Percentiles rank a stretch among this genome's conserved stretches.
Conservation (phyloP, 2,113 vertebrate genomes). For the Cardinalis cardinalis region DNA sequence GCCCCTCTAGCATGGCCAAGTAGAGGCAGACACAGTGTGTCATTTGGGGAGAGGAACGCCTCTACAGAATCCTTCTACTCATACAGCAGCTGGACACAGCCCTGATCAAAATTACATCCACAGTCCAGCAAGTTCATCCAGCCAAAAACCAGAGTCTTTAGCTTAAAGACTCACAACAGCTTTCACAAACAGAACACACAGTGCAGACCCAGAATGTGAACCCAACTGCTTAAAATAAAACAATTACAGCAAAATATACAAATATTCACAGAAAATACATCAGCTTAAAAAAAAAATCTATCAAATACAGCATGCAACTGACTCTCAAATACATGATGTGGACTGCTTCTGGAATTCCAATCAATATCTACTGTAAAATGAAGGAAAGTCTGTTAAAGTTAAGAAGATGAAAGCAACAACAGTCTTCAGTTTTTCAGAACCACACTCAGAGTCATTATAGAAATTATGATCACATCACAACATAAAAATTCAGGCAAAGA, state of each 20-base stretch:
- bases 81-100: conserved; percentile 29
- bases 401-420: background rate
- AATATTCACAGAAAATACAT: background rate
- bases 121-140: background rate
- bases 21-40: background rate
- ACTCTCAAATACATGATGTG: background rate
- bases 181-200: background rate
- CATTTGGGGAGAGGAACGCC: background rate
- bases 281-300: background rate
- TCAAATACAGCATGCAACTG: background rate
- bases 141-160: background rate
- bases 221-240: background rate
- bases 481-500: background rate
- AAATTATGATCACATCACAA: background rate
- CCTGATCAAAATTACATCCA: background rate
- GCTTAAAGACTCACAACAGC: background rate
- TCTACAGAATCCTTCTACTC: background rate
- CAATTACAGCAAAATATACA: background rate
- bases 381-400: background rate
- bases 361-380: background rate
- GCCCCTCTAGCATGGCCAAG: background rate
- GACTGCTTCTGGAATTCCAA: background rate
- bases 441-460: background rate
- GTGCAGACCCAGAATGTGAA: background rate
- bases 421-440: background rate